These are phyloP conservation scores for Atherinosoma microstoma DNA, from an alignment of 2,797 vertebrate genomes.

Conservation along the genomic window DNA sequence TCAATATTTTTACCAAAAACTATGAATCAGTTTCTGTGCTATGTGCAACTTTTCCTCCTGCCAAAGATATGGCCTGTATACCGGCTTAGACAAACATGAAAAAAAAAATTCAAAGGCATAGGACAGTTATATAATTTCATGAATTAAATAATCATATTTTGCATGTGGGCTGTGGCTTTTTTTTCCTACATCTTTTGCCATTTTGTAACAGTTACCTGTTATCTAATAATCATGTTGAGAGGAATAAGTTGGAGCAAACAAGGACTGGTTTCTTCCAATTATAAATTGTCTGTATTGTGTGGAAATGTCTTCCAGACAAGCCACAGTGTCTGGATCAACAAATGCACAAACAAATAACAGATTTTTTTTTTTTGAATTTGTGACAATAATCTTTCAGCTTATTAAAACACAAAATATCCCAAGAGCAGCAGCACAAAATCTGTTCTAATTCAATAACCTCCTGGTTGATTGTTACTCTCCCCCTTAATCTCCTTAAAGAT, in stretches of 20 bases:
- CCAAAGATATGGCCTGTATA: too few relatives aligned
- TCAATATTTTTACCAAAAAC: too few relatives aligned
- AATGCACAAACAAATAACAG: too few relatives aligned
- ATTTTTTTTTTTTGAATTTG: conserved; percentile 1
- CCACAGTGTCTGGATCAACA: conserved; percentile 14
- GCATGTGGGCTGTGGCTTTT: conserved; percentile 6
- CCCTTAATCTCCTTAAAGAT: conserved; percentile 50
- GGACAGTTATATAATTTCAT: too few relatives aligned
- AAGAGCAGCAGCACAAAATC: conserved; percentile 31
- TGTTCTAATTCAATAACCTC: conserved; percentile 58
- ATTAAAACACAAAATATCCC: conserved; percentile 48
- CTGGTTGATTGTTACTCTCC: conserved; percentile 51
- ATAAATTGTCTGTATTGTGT: conserved; percentile 50
- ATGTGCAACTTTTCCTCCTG: too few relatives aligned
- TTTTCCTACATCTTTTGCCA: conserved; percentile 40
- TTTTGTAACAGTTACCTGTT: conserved; percentile 34
- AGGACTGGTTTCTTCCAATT: conserved; percentile 25
- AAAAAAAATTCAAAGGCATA: neutral
- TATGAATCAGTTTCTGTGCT: too few relatives aligned
- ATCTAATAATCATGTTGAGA: conserved; percentile 52
- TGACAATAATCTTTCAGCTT: conserved; percentile 42
- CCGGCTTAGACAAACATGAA: too few relatives aligned
- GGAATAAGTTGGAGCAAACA: conserved; percentile 58
- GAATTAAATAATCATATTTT: conserved; percentile 42
- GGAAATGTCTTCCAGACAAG: conserved; percentile 39